phyloP scores from a whole-genome alignment of 53 echinoderm and acorn worm genomes.

The Mesocentrotus franciscanus region DNA sequence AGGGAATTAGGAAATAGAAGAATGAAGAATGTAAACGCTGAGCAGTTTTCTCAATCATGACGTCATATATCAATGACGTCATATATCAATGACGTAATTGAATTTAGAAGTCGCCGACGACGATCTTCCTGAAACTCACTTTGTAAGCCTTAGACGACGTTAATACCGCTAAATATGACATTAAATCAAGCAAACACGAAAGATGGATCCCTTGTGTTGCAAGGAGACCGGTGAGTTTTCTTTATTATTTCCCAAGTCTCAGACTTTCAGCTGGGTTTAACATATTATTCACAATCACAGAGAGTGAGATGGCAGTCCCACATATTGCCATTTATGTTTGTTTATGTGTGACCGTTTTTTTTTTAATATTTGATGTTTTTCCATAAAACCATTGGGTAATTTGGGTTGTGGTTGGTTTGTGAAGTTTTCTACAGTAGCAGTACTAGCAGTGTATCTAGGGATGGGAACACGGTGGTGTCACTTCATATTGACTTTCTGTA shows the following conservation, averaged over 20 bases:
- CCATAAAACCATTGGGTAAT: too few relatives aligned
- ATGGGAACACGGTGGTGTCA: too few relatives aligned
- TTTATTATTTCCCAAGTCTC: neutral
- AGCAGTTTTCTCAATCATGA: neutral
- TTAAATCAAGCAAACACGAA: conserved; percentile 34
- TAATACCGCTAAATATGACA: neutral
- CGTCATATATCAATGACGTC: neutral
- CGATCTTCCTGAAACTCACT: neutral
- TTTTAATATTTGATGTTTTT: too few relatives aligned
- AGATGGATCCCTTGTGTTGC: conserved; percentile 43
- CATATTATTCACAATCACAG: too few relatives aligned
- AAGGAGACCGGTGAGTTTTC: conserved; percentile 47
- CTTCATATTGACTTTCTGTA: too few relatives aligned
- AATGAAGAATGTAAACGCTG: too few relatives aligned
- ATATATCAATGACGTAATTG: neutral
- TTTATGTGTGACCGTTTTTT: too few relatives aligned
- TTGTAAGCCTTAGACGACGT: neutral
- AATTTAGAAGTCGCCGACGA: neutral
- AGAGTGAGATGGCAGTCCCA: neutral
- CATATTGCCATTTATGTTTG: neutral
- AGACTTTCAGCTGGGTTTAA: neutral
- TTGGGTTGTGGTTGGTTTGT: too few relatives aligned
- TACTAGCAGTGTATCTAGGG: too few relatives aligned
- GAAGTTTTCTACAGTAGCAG: too few relatives aligned
- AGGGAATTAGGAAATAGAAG: too few relatives aligned